Evolutionary conservation across 2,797 vertebrate genomes (phyloP).

Genomic region (Pogonophryne albipinna): DNA sequence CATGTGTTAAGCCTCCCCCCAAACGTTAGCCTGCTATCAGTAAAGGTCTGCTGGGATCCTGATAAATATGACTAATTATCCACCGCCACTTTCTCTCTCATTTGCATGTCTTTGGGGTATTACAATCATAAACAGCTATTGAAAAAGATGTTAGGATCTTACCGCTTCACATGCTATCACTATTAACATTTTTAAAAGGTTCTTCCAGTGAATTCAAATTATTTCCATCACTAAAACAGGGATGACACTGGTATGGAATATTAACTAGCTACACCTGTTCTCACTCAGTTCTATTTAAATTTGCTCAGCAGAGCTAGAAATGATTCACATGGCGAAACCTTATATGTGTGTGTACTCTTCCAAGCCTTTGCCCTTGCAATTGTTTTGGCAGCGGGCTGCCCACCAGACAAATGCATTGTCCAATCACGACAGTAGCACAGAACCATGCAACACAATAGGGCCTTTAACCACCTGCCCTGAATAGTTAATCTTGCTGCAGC

Average conservation of each 20-base stretch:
- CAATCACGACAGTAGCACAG: constrained; percentile 80
- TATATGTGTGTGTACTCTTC: constrained; percentile 78
- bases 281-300: constrained; percentile 55
- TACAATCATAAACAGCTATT: constrained; percentile 75
- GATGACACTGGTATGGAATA: constrained; percentile 38
- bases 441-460: constrained; percentile 84
- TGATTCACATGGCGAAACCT: constrained; percentile 69
- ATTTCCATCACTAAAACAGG: constrained; percentile 20
- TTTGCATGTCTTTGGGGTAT: constrained; percentile 76
- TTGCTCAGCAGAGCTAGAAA: constrained; percentile 56
- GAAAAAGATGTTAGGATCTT: constrained; percentile 58
- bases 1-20: constrained; percentile 55
- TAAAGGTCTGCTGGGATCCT: constrained; percentile 67
- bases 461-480: constrained; percentile 86
- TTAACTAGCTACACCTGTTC: constrained; percentile 48
- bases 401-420: constrained; percentile 80
- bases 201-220: constrained; percentile 37
- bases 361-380: constrained; percentile 77
- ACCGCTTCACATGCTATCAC: constrained; percentile 34
- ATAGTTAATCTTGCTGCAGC: constrained; percentile 86
- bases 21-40: constrained; percentile 61
- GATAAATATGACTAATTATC: constrained; percentile 80
- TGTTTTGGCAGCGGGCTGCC: constrained; percentile 75
- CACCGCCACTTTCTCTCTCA: constrained; percentile 49
- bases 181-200: constrained; percentile 30